phyloP scores from a whole-genome alignment of 2,888 invertebrate genomes.

The Catocala sponsa region DNA sequence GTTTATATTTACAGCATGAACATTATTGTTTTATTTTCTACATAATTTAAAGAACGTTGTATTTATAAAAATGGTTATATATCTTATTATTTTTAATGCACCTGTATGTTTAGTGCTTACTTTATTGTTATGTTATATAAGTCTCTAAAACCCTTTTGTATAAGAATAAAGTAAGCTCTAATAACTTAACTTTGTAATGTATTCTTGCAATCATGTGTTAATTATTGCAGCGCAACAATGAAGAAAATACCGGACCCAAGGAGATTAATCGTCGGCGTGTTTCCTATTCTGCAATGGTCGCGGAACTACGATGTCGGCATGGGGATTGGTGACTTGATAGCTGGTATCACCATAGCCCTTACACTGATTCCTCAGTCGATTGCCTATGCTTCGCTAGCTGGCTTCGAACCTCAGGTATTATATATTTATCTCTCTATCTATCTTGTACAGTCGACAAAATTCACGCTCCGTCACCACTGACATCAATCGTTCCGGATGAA shows the following conservation, averaged over 20 bases:
- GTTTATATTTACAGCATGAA: too few relatives aligned
- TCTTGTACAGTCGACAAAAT: conserved; percentile 30
- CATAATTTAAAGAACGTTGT: too few relatives aligned
- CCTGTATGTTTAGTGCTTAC: too few relatives aligned
- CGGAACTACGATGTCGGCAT: conserved; percentile 86
- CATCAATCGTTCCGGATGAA: conserved; percentile 33
- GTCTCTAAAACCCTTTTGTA: too few relatives aligned
- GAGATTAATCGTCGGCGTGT: conserved; percentile 63
- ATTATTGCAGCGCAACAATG: conserved; percentile 55
- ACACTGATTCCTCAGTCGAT: conserved; percentile 94
- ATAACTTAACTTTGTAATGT: too few relatives aligned
- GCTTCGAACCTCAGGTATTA: conserved; percentile 91
- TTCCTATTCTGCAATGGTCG: conserved; percentile 89
- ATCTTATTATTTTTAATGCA: too few relatives aligned
- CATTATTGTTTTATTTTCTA: too few relatives aligned
- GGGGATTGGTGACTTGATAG: conserved; percentile 91
- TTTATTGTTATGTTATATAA: too few relatives aligned
- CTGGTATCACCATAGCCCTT: conserved; percentile 92
- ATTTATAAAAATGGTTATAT: too few relatives aligned
- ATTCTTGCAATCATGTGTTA: background rate
- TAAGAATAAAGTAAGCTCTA: too few relatives aligned
- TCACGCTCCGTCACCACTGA: conserved; percentile 32
- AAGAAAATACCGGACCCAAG: conserved; percentile 63
- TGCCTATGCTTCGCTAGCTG: conserved; percentile 92
- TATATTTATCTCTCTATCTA: conserved; percentile 17